Base-by-base conservation (phyloP, 1,140 invertebrate genomes). In the Thaumatotibia leucotreta region DNA sequence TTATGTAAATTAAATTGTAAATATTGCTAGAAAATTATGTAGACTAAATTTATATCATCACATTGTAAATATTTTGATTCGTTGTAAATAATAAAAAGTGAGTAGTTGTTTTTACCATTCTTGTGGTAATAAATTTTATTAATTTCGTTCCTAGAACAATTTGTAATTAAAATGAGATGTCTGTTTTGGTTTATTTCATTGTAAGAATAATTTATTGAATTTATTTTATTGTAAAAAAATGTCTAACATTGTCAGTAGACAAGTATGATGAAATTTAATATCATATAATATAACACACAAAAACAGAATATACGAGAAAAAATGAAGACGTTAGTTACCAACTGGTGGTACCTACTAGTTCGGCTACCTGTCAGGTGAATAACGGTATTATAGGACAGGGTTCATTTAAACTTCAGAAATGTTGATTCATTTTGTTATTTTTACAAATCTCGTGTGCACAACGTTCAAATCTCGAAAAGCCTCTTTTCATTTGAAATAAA, bases 131-230 rank as follows among this genome's bases (percentile, higher is more conserved):
- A 77, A 76, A 76, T 66, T 70, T 68, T 80, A 81, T 79, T 61
- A 32, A 50, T 77, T 78, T 79, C 70, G 85, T 88, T 88, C 85
- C 66, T 86, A 86, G 84, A 88, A 86, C 85, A 76, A 73, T 64
- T 82, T 52, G 4, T 58, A 58, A 58, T 27, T 14, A 27, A 20
- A 45, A 14, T 58, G 52, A 58, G 20, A 58, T 58, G n/a, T 58
- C 52, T 58, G 52, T 29, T 58, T 58, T 58, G 23, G 23, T 14
- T 54, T 27, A 8, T 54, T 54, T 27, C 23, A 23, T 24, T 24
- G 6, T 35, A 14, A 35, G n/a, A 11, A n/a, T 3, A 35, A 35
- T n/a, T 10, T 33, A 11, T 33, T 33, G 9, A 31, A 31, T 31
- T n/a, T n/a, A n/a, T n/a, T n/a, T n/a, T n/a, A n/a, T 1, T 45